Base-by-base conservation (phyloP, 2,113 vertebrate genomes). In the Hymenochirus boettgeri region DNA sequence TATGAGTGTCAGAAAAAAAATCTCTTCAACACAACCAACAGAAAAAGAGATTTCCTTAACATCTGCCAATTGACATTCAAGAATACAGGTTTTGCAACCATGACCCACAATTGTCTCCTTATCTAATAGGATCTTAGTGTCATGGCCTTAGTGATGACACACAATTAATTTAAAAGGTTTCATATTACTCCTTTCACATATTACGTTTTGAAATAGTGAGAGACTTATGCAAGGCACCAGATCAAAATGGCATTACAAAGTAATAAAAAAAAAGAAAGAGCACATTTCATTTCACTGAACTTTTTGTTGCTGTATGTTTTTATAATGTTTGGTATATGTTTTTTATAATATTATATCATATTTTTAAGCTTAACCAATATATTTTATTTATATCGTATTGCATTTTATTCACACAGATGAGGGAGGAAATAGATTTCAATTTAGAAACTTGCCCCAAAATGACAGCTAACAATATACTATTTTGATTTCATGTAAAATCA, bases 111-210 rank as follows among this genome's bases (percentile, higher is more conserved):
- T 55, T 27, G 17, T 31, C 7, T 31, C 27, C 8, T 55, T 27
- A 31, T 29, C 52, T 55, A 55, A 31, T 55, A 26, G 26, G 17
- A 31, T 25, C 52, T 55, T 52, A 31, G 52, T 31, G 52, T 31
- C 52, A 31, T 31, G 31, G 25, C 52, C 52, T 55, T 27, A 29
- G 31, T 15, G 26, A 31, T 31, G 17, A 55, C 17, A 55, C 26
- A 31, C 27, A 29, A 55, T 31, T 55, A 15, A 55, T 55, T 55
- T 55, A 55, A n/a, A 29, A 21, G 26, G 52, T 55, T 55, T 55
- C 26, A 55, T 55, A 55, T 55, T 55, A 19, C 25, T n/a, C n/a
- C 52, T 29, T 55, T 55, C 52, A 29, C 19, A 55, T 55, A 31
- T 55, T n/a, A 29, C 15, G 7, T 29, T 2, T 7, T 18, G 13